Percentiles rank a stretch among this genome's conserved stretches.
These are phyloP conservation scores for Falcaria lacertinaria DNA, from an alignment of 2,888 invertebrate species.

Conservation along the genomic window DNA sequence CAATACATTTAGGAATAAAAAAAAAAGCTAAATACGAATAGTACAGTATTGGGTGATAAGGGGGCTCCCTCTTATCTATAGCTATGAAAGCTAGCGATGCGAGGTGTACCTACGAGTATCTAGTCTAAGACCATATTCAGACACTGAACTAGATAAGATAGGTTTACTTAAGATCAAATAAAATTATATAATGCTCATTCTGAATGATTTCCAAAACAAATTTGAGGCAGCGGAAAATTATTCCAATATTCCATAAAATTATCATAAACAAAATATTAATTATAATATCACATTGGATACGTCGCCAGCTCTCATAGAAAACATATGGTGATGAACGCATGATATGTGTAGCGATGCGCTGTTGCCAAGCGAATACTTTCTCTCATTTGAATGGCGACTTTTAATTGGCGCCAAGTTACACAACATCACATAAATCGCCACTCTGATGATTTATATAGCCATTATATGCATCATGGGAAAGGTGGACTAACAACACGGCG, in stretches of 20 bases:
- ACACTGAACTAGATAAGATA: too few relatives aligned
- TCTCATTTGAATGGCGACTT: not conserved
- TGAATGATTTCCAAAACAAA: not conserved
- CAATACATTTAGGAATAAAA: too few relatives aligned
- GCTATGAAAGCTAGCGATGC: too few relatives aligned
- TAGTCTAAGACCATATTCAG: too few relatives aligned
- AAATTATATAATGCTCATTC: not conserved
- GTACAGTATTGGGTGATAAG: too few relatives aligned
- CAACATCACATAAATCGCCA: not conserved
- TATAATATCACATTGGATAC: not conserved
- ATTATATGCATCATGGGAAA: not conserved
- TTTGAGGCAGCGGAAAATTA: not conserved
- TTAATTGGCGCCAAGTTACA: not conserved
- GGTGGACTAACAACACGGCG: too few relatives aligned
- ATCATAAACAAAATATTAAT: not conserved
- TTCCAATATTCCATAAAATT: not conserved
- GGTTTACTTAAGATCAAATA: not conserved
- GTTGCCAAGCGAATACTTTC: not conserved
- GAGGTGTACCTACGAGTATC: too few relatives aligned
- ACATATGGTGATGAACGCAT: too few relatives aligned
- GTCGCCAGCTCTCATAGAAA: not conserved
- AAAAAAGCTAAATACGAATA: too few relatives aligned
- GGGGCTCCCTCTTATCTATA: too few relatives aligned
- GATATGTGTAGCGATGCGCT: not conserved
- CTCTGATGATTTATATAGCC: not conserved